Evolutionary conservation across 2,113 vertebrate genomes (phyloP).

Genomic region (Ahaetulla prasina): DNA sequence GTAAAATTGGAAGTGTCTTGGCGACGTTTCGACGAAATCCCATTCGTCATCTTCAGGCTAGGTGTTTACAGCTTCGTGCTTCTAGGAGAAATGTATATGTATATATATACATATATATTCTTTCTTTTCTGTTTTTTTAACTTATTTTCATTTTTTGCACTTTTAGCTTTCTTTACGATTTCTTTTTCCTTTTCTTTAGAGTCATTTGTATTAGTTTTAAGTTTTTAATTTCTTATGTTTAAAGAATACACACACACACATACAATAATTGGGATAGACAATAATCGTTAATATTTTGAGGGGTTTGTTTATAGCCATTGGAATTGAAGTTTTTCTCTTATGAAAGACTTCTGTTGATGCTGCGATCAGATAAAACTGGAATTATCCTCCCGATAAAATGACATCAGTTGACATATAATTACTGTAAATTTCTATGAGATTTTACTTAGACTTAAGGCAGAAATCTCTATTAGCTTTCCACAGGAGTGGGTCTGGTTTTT

Average conservation of each 20-base stretch:
- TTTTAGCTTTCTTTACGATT: background rate
- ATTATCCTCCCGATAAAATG: background rate
- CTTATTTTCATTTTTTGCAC: background rate
- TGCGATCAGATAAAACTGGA: background rate
- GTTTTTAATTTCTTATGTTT: background rate
- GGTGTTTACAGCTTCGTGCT: too few species aligned
- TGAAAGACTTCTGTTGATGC: background rate
- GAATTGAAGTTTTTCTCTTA: background rate
- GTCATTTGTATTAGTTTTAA: background rate
- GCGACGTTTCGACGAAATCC: too few species aligned
- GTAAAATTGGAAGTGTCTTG: too few species aligned
- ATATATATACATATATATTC: too few species aligned
- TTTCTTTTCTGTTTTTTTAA: too few species aligned
- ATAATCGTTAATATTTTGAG: background rate
- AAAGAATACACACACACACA: background rate
- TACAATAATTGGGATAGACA: background rate
- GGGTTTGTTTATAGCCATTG: background rate
- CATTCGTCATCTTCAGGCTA: too few species aligned
- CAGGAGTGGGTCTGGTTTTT: conserved; percentile 2
- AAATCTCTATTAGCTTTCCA: conserved; percentile 18
- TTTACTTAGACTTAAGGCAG: background rate
- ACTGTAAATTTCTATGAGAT: background rate
- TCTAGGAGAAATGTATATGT: too few species aligned
- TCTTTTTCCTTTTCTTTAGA: background rate
- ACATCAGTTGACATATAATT: conserved; percentile 24